A percentile compares a stretch with the other conserved stretches of the same genome.
Conservation (phyloP, 2,888 invertebrate genomes). For the Tachina fera region DNA sequence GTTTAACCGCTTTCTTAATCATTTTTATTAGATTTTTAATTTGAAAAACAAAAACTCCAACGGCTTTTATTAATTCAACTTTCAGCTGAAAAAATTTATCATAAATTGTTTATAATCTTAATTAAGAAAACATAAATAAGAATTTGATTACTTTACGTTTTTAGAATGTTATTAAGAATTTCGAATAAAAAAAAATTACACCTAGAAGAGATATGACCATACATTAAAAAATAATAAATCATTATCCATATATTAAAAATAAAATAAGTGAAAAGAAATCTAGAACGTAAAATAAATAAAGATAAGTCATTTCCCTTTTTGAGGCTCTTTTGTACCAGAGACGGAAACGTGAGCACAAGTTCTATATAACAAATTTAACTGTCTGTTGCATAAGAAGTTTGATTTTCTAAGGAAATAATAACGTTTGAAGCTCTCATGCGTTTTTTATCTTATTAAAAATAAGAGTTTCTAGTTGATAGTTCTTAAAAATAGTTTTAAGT, state of each 20-base stretch:
- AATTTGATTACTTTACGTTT: slow-evolving; percentile 5
- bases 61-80: slow-evolving; percentile 34
- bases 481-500: too few species aligned
- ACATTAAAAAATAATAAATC: slow-evolving; percentile 42
- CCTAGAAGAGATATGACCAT: neutral
- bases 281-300: neutral
- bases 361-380: neutral
- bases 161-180: neutral
- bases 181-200: slow-evolving; percentile 53
- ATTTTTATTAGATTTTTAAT: slow-evolving; percentile 30
- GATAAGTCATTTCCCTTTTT: slow-evolving; percentile 36
- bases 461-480: neutral
- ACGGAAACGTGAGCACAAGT: neutral
- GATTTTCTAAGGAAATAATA: too few species aligned
- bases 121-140: slow-evolving; percentile 47
- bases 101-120: slow-evolving; percentile 21
- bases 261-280: slow-evolving; percentile 37
- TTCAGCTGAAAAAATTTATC: slow-evolving; percentile 30
- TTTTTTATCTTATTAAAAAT: too few species aligned
- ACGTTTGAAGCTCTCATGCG: too few species aligned
- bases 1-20: slow-evolving; percentile 2
- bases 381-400: too few species aligned
- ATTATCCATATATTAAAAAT: slow-evolving; percentile 21
- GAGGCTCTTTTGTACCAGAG: neutral
- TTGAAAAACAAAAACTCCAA: slow-evolving; percentile 17